Percentiles rank a stretch among this genome's conserved stretches.
These are phyloP conservation scores for Egretta garzetta DNA, from an alignment of 2,113 vertebrate species.

Conservation along the genomic window DNA sequence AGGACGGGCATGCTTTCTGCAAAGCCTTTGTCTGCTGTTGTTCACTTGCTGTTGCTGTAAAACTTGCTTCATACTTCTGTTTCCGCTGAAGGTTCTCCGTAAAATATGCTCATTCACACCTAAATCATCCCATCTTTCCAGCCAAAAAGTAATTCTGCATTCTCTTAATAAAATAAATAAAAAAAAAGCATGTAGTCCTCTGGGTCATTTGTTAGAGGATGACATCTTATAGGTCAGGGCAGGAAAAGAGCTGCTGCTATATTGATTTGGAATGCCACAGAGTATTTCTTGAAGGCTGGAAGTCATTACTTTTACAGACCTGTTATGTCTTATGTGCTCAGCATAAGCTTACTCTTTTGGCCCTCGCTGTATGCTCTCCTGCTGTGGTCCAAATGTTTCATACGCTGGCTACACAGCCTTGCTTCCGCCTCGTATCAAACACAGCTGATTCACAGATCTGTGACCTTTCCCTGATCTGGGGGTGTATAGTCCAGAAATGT, in stretches of 20 bases:
- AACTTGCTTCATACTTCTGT: constrained; percentile 39
- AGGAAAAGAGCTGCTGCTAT: constrained; percentile 12
- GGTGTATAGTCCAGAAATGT: background rate
- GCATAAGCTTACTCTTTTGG: constrained; percentile 40
- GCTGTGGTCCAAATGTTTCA: constrained; percentile 49
- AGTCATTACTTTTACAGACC: constrained; percentile 55
- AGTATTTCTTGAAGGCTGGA: constrained; percentile 44
- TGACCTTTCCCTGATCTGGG: constrained; percentile 14
- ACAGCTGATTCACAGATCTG: constrained; percentile 25
- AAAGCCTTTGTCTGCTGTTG: constrained; percentile 25
- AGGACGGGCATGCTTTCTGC: background rate
- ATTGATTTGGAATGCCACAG: constrained; percentile 45
- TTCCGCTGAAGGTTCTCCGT: constrained; percentile 54
- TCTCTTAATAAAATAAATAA: background rate
- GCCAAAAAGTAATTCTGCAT: background rate
- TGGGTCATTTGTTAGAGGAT: constrained; percentile 22
- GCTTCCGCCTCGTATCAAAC: background rate
- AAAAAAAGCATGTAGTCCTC: background rate
- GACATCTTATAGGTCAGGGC: constrained; percentile 44
- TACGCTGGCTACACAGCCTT: background rate
- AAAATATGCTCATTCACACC: constrained; percentile 2
- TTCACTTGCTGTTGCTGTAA: constrained; percentile 25
- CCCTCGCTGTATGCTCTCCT: constrained; percentile 4
- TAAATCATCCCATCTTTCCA: background rate
- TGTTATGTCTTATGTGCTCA: constrained; percentile 56